Evolutionary conservation across 1,140 invertebrate genomes (phyloP).

Genomic region (Vanessa atalanta): DNA sequence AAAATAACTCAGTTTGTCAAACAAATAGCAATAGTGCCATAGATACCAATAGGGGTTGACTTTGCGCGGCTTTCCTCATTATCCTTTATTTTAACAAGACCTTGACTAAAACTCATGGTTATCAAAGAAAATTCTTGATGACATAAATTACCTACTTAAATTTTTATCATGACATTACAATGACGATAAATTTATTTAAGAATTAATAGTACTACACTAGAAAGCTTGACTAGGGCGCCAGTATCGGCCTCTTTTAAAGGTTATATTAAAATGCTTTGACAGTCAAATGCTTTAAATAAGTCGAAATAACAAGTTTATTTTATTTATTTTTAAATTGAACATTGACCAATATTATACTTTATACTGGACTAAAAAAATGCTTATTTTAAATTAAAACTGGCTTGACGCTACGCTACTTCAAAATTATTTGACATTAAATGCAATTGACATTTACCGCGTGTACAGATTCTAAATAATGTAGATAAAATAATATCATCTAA

Average conservation of each 20-base stretch:
- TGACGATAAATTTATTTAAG: conserved; percentile 5
- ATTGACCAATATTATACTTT: background rate
- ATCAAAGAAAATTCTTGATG: conserved; percentile 8
- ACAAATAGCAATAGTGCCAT: conserved; percentile 9
- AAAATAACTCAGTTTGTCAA: conserved; percentile 21
- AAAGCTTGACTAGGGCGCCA: conserved; percentile 20
- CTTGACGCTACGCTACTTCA: conserved; percentile 19
- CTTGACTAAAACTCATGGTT: conserved; percentile 66
- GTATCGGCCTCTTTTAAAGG: conserved; percentile 20
- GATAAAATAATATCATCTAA: background rate
- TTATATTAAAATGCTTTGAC: conserved; percentile 21
- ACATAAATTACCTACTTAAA: conserved; percentile 17
- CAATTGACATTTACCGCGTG: conserved; percentile 25
- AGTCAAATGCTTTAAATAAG: conserved; percentile 10
- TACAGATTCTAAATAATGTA: conserved; percentile 9
- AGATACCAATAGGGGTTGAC: conserved; percentile 69
- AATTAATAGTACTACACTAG: conserved; percentile 1
- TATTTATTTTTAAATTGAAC: conserved; percentile 3
- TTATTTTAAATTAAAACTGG: conserved; percentile 12
- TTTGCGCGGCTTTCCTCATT: conserved; percentile 63
- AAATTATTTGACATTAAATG: conserved; percentile 16
- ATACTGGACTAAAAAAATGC: background rate
- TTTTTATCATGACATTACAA: conserved; percentile 12
- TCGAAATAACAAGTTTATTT: background rate
- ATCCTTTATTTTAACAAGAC: conserved; percentile 65